Base-by-base conservation (phyloP, 92 coral and sea anemone species). In the Phenganax subtilis region DNA sequence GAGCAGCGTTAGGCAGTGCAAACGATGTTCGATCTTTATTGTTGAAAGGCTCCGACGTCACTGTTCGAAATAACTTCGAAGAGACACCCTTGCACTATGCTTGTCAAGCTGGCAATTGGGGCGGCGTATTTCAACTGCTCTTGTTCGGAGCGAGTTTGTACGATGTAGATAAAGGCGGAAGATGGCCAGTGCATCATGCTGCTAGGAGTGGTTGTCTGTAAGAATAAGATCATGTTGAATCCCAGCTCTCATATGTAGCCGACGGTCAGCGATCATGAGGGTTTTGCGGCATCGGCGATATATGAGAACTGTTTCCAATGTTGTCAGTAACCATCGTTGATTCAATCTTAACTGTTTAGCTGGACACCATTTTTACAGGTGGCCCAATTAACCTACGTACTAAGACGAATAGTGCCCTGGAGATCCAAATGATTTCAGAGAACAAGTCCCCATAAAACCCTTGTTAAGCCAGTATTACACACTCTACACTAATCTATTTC, bases 201-300 rank as follows among this genome's bases (percentile, higher is more conserved):
- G 98, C 98, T 9, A 85, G 88, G 75, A 88, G 97, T 54, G 98
- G 98, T 9, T 91, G 92, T 52, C 73, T 94, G 98, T 94, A 81
- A 87, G 98, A 68, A 10, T 54, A 37, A 10, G 83, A 70, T 54
- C 9, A 25, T 44, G 17, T 51, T 71, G 37, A 10, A 9, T 1
- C n/a, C 14, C 54, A 72, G 20, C 65, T 28, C 12, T 64, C 31
- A 64, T 10, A 10, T 17, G 30, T n/a, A 6, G 20, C 65, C 47
- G 47, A 37, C 47, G 2, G 47, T 37, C 47, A 5, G 47, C 47
- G 47, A 37, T 37, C 47, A 37, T 37, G 47, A 37, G 47, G 47
- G 47, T 37, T 37, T 37, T 37, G 47, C 47, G 47, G 47, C 47
- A 37, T 5, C 47, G 47, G 47, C 47, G 47, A 37, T 37, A 37